Conservation (phyloP, 2,797 vertebrate genomes). For the Myiothlypis coronata region DNA sequence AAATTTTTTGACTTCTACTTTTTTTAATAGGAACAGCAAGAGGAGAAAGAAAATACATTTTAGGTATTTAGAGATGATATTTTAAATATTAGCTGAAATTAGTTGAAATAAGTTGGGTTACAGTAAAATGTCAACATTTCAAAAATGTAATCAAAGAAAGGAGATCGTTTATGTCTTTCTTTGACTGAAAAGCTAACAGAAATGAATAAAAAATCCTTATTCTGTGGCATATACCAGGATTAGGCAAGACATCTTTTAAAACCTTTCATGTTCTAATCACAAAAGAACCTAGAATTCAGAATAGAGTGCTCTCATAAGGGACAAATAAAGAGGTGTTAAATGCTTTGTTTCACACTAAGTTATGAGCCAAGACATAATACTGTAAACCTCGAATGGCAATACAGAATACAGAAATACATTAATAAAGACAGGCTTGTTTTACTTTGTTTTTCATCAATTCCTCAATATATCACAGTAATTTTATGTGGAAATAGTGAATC, state of each 20-base stretch:
- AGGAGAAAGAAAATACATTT: not conserved
- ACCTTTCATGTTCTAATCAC: not conserved
- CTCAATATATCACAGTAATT: not conserved
- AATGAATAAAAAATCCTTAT: not conserved
- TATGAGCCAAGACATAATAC: not conserved
- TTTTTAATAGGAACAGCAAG: not conserved
- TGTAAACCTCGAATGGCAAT: not conserved
- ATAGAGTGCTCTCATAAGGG: not conserved
- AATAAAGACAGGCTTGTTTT: not conserved
- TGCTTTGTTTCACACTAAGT: not conserved
- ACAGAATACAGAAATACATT: not conserved
- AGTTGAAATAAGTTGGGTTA: not conserved
- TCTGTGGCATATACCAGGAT: not conserved
- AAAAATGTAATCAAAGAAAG: not conserved
- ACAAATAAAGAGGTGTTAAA: not conserved
- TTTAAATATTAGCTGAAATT: not conserved
- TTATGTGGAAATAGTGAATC: not conserved
- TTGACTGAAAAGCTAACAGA: not conserved
- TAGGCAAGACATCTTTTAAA: not conserved
- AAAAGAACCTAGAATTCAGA: not conserved
- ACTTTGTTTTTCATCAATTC: not conserved
- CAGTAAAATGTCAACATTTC: not conserved
- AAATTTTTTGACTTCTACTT: accelerated
- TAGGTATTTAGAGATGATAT: not conserved
- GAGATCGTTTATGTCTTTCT: not conserved